These are phyloP conservation scores for Erythrocercus mccallii DNA, from an alignment of 2,113 vertebrate species.

Conservation along the genomic window DNA sequence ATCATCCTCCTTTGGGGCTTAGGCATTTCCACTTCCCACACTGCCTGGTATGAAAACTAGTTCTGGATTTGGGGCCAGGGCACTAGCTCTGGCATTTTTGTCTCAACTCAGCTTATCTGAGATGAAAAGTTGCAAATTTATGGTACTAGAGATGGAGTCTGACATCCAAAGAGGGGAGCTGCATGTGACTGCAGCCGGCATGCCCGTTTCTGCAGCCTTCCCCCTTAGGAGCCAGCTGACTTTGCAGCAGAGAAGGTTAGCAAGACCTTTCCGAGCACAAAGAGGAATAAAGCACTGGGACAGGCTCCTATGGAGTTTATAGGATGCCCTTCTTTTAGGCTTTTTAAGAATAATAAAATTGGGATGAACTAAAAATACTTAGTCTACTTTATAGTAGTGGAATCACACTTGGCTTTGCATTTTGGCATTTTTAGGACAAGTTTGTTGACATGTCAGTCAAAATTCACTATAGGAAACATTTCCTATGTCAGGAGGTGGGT, in stretches of 20 bases:
- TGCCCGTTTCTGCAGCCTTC: not conserved
- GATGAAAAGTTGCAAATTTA: not conserved
- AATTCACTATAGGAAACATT: not conserved
- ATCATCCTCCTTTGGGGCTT: not conserved
- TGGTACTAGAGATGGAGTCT: not conserved
- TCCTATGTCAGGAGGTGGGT: not conserved
- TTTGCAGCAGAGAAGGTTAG: constrained; percentile 55
- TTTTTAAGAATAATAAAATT: not conserved
- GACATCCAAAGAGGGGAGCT: not conserved
- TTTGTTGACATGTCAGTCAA: not conserved
- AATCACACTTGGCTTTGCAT: not conserved
- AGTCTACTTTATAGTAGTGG: not conserved
- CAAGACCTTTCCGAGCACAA: constrained; percentile 20
- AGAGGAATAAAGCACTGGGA: not conserved
- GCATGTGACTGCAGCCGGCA: not conserved
- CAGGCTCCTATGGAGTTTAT: not conserved
- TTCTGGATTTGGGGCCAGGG: not conserved
- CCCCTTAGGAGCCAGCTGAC: constrained; percentile 29
- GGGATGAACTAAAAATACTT: not conserved
- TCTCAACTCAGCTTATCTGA: not conserved
- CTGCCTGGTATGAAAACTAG: not conserved
- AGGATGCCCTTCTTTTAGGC: not conserved
- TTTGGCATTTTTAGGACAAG: not conserved
- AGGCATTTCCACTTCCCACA: not conserved
- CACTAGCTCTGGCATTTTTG: not conserved